Base-by-base conservation (phyloP, 2,888 invertebrate genomes). In the Agrilus biguttatus region DNA sequence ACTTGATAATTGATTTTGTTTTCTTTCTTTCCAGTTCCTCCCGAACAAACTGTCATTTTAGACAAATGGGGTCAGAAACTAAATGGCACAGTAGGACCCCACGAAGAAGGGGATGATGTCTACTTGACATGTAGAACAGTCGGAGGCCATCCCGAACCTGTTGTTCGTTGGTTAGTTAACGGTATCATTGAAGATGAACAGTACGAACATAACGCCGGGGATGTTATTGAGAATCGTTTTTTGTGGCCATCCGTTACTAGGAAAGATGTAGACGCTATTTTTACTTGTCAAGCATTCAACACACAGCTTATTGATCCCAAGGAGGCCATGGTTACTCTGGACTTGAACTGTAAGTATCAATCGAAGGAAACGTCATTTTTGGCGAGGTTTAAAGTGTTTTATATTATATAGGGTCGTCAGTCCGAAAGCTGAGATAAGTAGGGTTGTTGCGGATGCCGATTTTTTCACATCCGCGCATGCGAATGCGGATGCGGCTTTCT, bases 271-370 rank as follows among this genome's bases (percentile, higher is more conserved):
- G 85, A 88, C 54, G 81, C 86, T 14, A 80, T 86, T 51, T 88
- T 88, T 70, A 88, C 86, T 44, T 91, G 90, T 61, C 85, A 87
- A 63, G 88, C 90, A 19, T 73, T 81, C 58, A 91, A 91, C 69
- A 89, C 88, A 43, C 77, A 79, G 56, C 75, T 89, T 43, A 83
- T 85, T 42, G 82, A 84, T 55, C 82, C 87, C 8, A 80, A 80
- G 62, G 83, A 83, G 63, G 75, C 82, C 13, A 78, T 82, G 23
- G 76, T 86, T 41, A 75, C 80, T 40, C 71, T 88, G 46, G 84
- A 87, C 59, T 77, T 88, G 68, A 81, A 81, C 62, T 65, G 88
- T 88, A 67, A 86, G 87, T 60, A 45, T 40, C 38, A 21, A n/a
- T 33, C 35, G 10, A 37, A 13, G 19, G 23, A 23, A 8, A 23